Base-by-base conservation (phyloP, 2,797 vertebrate species). In the Allochrocebus solatus region DNA sequence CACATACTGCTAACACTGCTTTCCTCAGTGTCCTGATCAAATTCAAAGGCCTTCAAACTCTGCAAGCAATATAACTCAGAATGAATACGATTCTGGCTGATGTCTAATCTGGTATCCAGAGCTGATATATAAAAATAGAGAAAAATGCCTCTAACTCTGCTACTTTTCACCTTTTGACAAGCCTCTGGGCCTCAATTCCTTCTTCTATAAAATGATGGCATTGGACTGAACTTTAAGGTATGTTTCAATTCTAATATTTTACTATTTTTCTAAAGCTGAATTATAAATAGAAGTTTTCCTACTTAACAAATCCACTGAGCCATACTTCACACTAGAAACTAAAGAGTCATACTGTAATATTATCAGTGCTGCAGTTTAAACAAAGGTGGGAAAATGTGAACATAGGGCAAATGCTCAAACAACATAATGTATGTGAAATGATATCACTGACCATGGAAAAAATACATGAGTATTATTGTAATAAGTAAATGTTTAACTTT, bases 401-500 rank as follows among this genome's bases (percentile, higher is more conserved):
- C 48, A 91, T 4, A 46, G 61, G 94, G 16, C 83, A 97, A 92
- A 89, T 70, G 46, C 96, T 91, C 78, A 72, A 97, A 95, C 21
- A 90, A 92, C 36, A 64, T 78, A 89, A 95, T 80, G 36, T 76
- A 75, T 72, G 30, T 57, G 85, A 81, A 57, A 64, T 50, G 59
- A 64, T 46, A 97, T 92, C 59, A 93, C 57, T 72, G 88, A 89
- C 22, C 70, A 67, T 72, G 46, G n/a, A 89, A 95, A 92, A 91
- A 79, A 84, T 22, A 67, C 57, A 89, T 36, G 4, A 26, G 19
- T 94, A 74, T 67, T 67, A 96, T 89, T 48, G 12, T 48, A 95
- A 8, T 79, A 95, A 85, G 88, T 39, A 90, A 88, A 97, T 57
- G 22, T 95, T 95, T 95, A 94, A 95, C 87, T 96, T 86, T 57